These are phyloP conservation scores for Lophura swinhoii DNA, from an alignment of 2,797 vertebrate species.

Conservation along the genomic window DNA sequence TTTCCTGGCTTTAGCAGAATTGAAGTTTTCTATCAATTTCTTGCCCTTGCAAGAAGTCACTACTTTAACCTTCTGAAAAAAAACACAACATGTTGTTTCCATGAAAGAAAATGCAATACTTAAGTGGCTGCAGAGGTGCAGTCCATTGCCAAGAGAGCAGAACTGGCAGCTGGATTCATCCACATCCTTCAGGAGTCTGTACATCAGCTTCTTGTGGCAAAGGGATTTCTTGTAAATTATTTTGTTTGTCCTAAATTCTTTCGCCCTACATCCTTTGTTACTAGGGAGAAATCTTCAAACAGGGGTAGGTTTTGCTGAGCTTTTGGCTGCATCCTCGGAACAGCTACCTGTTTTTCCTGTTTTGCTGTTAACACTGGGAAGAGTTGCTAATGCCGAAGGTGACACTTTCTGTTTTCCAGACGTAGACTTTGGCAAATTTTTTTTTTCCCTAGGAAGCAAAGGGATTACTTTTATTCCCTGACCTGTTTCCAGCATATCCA, in stretches of 20 bases:
- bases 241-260: slow-evolving; percentile 5
- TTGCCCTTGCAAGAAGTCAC: neutral
- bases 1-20: neutral
- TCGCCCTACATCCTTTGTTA: neutral
- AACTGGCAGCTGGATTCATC: neutral
- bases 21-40: neutral
- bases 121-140: neutral
- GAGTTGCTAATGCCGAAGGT: neutral
- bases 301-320: neutral
- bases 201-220: neutral
- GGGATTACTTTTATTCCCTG: neutral
- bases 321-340: neutral
- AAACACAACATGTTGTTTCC: neutral
- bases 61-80: neutral
- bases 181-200: neutral
- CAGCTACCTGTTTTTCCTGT: neutral
- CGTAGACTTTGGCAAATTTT: neutral
- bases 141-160: fast-evolving
- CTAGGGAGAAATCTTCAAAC: neutral
- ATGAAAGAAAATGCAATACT: fast-evolving
- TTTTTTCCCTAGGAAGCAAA: neutral
- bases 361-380: fast-evolving
- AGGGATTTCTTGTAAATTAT: neutral
- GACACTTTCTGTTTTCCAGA: neutral
- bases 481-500: neutral